Conservation (phyloP, 2,888 invertebrate species). For the Rosalia funebris region DNA sequence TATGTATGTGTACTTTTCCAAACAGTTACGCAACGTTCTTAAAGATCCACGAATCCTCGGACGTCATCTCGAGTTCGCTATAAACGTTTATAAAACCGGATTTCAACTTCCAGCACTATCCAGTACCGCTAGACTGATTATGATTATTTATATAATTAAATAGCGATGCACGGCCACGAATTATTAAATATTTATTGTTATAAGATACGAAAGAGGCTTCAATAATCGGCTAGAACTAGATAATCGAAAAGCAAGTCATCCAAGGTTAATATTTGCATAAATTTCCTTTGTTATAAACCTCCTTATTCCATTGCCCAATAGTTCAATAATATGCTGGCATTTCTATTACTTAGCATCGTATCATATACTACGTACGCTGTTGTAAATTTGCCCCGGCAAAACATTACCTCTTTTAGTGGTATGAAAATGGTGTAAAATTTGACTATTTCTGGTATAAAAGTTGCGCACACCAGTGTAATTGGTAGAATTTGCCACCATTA, state of each 20-base stretch:
- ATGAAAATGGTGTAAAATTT: too few relatives aligned
- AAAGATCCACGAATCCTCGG: not conserved
- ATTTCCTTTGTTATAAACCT: constrained; percentile 14
- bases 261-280: constrained; percentile 21
- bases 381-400: too few relatives aligned
- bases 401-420: too few relatives aligned
- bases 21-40: not conserved
- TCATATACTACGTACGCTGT: too few relatives aligned
- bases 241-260: constrained; percentile 19
- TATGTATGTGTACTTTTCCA: too few relatives aligned
- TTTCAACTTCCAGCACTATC: not conserved
- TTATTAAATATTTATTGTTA: not conserved
- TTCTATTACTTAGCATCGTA: too few relatives aligned
- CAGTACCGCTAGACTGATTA: constrained; percentile 4
- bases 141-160: too few relatives aligned
- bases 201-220: constrained; percentile 10
- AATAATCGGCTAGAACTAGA: constrained; percentile 9
- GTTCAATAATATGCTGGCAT: too few relatives aligned
- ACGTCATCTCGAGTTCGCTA: constrained; percentile 4
- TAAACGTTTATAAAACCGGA: constrained; percentile 6
- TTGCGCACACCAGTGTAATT: too few relatives aligned
- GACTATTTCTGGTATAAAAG: too few relatives aligned
- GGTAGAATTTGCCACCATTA: too few relatives aligned
- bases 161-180: constrained; percentile 1
- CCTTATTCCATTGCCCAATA: too few relatives aligned